phyloP scores from a whole-genome alignment of 2,797 vertebrate species.

The Knipowitschia caucasica region DNA sequence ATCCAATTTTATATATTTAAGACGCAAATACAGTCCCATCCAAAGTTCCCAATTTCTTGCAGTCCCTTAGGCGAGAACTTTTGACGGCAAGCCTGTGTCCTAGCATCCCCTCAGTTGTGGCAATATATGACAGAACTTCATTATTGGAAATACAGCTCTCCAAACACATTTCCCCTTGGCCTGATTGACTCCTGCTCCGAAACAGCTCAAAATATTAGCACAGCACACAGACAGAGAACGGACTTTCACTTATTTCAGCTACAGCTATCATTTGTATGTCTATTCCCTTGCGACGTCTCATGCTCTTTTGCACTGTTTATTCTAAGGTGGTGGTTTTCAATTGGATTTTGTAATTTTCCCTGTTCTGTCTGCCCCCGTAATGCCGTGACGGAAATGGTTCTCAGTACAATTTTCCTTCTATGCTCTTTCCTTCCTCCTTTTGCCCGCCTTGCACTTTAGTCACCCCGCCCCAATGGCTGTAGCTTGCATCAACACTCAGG shows the following conservation, averaged over 20 bases:
- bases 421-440: not conserved
- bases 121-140: not conserved
- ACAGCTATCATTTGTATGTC: not conserved
- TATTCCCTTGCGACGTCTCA: not conserved
- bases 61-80: not conserved
- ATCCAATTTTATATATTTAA: not conserved
- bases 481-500: conserved; percentile 22
- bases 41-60: not conserved
- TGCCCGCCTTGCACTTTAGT: conserved; percentile 14
- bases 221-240: too few relatives aligned
- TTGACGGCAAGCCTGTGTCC: not conserved
- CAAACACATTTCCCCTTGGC: not conserved
- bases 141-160: not conserved
- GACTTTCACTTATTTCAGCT: not conserved
- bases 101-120: not conserved
- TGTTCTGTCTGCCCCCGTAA: conserved; percentile 2
- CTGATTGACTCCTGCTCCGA: not conserved
- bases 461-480: conserved; percentile 23
- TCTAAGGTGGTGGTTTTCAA: not conserved
- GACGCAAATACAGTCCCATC: not conserved
- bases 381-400: conserved; percentile 2
- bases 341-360: not conserved
- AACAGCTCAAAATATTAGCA: not conserved
- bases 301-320: not conserved
- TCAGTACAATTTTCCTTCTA: not conserved